A percentile compares a stretch with the other conserved stretches of the same genome.
Conservation (phyloP, 2,888 invertebrate species). For the Eustalomyia histrio region DNA sequence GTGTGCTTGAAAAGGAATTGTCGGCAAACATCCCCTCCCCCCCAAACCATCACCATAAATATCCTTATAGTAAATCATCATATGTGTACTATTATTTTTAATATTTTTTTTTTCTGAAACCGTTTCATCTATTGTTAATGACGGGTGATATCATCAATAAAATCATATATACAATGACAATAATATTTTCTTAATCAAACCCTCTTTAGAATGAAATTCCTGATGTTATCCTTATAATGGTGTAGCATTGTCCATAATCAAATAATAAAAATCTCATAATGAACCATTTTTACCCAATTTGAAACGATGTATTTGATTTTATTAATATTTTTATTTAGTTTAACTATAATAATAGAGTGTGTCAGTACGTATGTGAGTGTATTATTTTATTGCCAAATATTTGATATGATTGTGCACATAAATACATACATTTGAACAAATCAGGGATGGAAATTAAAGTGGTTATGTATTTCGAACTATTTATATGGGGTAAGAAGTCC, state of each 20-base stretch:
- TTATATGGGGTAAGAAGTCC: no score
- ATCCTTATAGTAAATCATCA: no score
- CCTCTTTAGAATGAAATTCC: slow-evolving; percentile 9
- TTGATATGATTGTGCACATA: slow-evolving; percentile 16
- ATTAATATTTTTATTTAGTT: slow-evolving; percentile 22
- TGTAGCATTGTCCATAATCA: neutral
- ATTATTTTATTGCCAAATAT: slow-evolving; percentile 37
- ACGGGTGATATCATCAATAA: slow-evolving; percentile 12
- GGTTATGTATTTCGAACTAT: no score
- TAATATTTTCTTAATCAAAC: slow-evolving; percentile 11
- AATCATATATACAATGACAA: slow-evolving; percentile 1
- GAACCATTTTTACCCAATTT: slow-evolving; percentile 25
- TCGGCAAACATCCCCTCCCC: no score
- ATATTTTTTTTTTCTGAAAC: neutral
- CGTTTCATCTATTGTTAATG: neutral
- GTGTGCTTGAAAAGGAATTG: no score
- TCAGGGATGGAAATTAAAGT: no score
- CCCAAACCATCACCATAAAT: no score
- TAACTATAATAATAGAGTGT: neutral
- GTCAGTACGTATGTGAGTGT: neutral
- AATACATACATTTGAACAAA: no score
- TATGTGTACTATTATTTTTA: neutral
- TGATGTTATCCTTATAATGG: neutral
- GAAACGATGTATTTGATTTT: slow-evolving; percentile 30
- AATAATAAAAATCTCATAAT: slow-evolving; percentile 26